Evolutionary conservation across 2,888 invertebrate genomes (phyloP), one percentile per base, ranked within the genome.

Genomic region (Branchipolynoe longqiensis): DNA sequence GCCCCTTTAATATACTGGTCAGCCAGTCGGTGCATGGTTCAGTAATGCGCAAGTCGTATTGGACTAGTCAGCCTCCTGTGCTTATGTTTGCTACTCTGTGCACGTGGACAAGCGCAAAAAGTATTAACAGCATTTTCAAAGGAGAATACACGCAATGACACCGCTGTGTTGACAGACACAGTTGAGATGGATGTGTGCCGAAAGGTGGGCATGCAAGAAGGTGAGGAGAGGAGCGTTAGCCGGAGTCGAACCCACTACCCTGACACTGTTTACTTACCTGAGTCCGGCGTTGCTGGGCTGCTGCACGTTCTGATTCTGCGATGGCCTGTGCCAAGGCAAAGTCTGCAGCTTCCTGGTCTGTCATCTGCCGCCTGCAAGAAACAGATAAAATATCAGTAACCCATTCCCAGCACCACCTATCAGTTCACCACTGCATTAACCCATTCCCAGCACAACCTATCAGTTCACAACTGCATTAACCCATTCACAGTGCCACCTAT

Each of bases 301-400:
- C 78, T 48, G 31, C 8, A 1, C 78, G 41, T 48, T 78, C 91
- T 91, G 18, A 78, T 33, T 78, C 78, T 0, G 92, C 91, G 73
- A 92, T 86, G 18, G 93, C 92, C 87, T 91, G 91, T 54, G 93
- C 93, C 84, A 93, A 88, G 58, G 91, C 89, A 54, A 90, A 84
- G 85, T 93, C 93, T 62, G 92, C 92, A 54, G 90, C 87, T 64
- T 93, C 93, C 87, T 93, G 92, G 33, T 31, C 33, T 14, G 82
- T 58, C 82, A 48, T 40, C 56, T 31, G 28, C 36, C 31, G 31
- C 36, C 54, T 78, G 41, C 48, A 78, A 25, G 62, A n/a, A n/a
- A n/a, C n/a, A n/a, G n/a, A n/a, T n/a, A n/a, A n/a, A n/a, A n/a
- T n/a, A n/a, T n/a, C n/a, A n/a, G n/a, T n/a, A n/a, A n/a, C n/a